phyloP scores from a whole-genome alignment of 2,797 vertebrate species.

The Antennarius maculatus region DNA sequence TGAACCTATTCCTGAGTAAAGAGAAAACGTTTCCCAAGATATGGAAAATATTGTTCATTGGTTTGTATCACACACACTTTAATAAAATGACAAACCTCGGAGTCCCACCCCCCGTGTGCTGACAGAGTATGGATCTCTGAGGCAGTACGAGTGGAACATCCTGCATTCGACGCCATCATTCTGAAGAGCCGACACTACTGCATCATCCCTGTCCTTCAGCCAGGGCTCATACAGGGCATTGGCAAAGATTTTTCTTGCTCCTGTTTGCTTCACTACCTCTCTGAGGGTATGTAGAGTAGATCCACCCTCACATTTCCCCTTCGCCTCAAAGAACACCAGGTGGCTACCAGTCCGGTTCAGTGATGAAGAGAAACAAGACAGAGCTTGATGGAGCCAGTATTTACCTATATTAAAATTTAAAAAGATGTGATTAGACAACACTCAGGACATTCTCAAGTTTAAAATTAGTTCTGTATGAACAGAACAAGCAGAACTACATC shows the following conservation, averaged over 20 bases:
- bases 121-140: conserved; percentile 78
- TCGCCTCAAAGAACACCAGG: conserved; percentile 61
- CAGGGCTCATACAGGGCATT: conserved; percentile 82
- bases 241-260: conserved; percentile 73
- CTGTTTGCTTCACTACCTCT: conserved; percentile 64
- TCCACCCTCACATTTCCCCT: conserved; percentile 14
- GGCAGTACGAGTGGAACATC: conserved; percentile 79
- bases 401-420: conserved; percentile 58
- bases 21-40: conserved; percentile 2
- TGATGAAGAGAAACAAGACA: conserved; percentile 65
- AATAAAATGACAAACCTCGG: conserved; percentile 65
- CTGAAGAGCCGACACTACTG: conserved; percentile 56
- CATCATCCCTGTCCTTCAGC: conserved; percentile 79
- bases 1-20: conserved; percentile 77
- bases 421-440: background rate
- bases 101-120: conserved; percentile 80
- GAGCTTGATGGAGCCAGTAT: conserved; percentile 82
- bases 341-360: conserved; percentile 74
- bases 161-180: conserved; percentile 63
- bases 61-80: background rate
- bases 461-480: background rate
- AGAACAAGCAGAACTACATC: background rate
- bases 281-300: conserved; percentile 64
- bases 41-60: background rate
- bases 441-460: background rate